phyloP scores from a whole-genome alignment of 2,888 invertebrate genomes.

The Eutolmus rufibarbis region DNA sequence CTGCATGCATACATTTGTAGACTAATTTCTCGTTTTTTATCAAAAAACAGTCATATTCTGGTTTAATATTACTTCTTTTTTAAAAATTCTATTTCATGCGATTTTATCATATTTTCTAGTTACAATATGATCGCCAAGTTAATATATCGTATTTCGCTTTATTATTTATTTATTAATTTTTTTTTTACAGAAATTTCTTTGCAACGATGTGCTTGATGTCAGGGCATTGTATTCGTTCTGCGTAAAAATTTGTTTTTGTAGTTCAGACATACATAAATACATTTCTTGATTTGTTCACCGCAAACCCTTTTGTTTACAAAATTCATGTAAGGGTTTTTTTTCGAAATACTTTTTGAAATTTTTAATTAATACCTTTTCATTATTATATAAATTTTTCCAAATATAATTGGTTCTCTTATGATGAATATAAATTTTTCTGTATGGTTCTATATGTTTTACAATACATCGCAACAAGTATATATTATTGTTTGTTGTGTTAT shows the following conservation, averaged over 20 bases:
- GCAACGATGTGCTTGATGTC: conserved; percentile 8
- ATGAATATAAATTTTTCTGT: background rate
- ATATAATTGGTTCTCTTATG: conserved; percentile 10
- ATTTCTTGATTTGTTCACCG: conserved; percentile 35
- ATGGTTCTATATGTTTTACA: background rate
- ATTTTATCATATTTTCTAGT: background rate
- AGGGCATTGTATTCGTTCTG: background rate
- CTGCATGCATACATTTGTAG: background rate
- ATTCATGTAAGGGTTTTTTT: background rate
- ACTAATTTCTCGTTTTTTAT: conserved; percentile 4
- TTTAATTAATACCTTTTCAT: background rate
- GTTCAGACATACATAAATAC: conserved; percentile 8
- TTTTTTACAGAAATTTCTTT: background rate
- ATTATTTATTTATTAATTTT: background rate
- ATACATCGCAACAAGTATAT: background rate
- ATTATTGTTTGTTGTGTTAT: background rate
- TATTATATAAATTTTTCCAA: background rate
- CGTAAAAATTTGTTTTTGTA: conserved; percentile 5
- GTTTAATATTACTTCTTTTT: background rate
- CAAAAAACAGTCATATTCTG: conserved; percentile 24
- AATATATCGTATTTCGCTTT: background rate
- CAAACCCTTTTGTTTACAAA: conserved; percentile 16
- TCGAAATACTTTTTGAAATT: background rate
- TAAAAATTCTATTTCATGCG: conserved; percentile 1
- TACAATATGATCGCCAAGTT: background rate